A percentile compares a stretch with the other conserved stretches of the same genome.
phyloP scores from a whole-genome alignment of 2,113 vertebrate genomes.

The Myanophis thanlyinensis region DNA sequence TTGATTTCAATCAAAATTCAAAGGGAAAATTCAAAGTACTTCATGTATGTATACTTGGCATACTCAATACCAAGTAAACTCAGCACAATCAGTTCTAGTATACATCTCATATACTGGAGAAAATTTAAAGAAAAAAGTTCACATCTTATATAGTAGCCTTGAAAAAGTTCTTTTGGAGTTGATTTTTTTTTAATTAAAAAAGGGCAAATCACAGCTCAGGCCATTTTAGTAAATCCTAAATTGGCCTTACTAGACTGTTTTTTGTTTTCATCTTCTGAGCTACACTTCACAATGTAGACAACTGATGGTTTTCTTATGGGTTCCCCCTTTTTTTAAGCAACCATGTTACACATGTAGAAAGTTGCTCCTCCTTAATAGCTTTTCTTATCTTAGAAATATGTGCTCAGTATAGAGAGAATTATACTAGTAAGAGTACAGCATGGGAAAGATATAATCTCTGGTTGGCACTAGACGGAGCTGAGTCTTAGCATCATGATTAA shows the following conservation, averaged over 20 bases:
- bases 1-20: neutral
- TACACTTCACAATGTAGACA: neutral
- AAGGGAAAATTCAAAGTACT: neutral
- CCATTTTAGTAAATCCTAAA: neutral
- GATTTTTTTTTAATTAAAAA: neutral
- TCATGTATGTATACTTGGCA: too few species aligned
- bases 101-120: neutral
- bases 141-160: neutral
- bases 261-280: neutral
- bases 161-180: neutral
- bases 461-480: neutral
- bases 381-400: neutral
- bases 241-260: neutral
- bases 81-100: neutral
- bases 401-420: neutral
- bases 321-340: neutral
- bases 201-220: neutral
- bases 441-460: neutral
- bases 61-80: neutral
- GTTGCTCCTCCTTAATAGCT: too few species aligned
- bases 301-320: neutral
- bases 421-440: neutral
- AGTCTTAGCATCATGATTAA: neutral
- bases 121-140: neutral
- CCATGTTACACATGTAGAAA: neutral